Conservation (phyloP, 2,888 invertebrate species). For the Athrips mouffetella region DNA sequence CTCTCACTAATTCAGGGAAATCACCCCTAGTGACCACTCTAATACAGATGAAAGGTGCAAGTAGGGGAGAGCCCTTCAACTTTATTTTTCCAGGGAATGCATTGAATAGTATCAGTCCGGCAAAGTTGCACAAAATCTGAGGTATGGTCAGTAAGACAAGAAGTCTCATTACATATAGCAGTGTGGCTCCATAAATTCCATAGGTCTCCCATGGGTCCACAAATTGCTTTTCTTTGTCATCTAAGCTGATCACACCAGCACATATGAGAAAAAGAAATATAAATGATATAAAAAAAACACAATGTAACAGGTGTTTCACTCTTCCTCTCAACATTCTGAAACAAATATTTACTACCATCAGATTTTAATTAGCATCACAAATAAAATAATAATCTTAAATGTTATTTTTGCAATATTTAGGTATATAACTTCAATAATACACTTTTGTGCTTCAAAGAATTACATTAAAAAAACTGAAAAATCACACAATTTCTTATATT, state of each 20-base stretch:
- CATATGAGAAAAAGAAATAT: slow-evolving; percentile 86
- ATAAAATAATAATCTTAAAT: too few species aligned
- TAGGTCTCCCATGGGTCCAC: slow-evolving; percentile 91
- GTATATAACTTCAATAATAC: too few species aligned
- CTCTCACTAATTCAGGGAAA: slow-evolving; percentile 92
- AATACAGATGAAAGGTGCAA: slow-evolving; percentile 96
- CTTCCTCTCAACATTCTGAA: slow-evolving; percentile 80
- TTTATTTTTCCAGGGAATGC: slow-evolving; percentile 95
- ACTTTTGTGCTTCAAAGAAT: too few species aligned
- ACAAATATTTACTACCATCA: slow-evolving; percentile 40
- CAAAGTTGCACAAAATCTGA: slow-evolving; percentile 92
- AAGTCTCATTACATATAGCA: slow-evolving; percentile 87
- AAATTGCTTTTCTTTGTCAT: slow-evolving; percentile 74
- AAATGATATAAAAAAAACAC: slow-evolving; percentile 84
- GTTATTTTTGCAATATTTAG: too few species aligned
- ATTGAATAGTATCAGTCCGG: slow-evolving; percentile 92
- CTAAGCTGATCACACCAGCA: slow-evolving; percentile 80
- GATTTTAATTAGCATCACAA: neutral
- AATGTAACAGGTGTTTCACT: slow-evolving; percentile 89
- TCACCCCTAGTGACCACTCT: slow-evolving; percentile 96
- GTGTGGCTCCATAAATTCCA: slow-evolving; percentile 84
- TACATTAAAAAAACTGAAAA: too few species aligned
- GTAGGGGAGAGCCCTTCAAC: slow-evolving; percentile 91
- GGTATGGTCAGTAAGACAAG: slow-evolving; percentile 92
- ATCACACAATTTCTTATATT: too few species aligned